phyloP scores from a whole-genome alignment of 2,888 invertebrate genomes.

The Electrophaes corylata region DNA sequence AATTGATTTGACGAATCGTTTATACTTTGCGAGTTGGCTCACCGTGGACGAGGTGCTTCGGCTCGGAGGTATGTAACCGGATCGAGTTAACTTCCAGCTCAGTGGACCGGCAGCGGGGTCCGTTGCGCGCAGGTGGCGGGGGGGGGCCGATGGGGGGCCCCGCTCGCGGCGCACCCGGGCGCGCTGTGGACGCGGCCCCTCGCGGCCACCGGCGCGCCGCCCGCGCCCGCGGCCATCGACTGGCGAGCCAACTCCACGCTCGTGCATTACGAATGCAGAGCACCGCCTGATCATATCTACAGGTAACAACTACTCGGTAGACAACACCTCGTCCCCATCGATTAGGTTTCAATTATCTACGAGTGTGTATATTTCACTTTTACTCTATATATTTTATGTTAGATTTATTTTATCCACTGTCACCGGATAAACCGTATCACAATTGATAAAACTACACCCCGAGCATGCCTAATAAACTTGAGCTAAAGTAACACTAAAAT shows the following conservation, averaged over 20 bases:
- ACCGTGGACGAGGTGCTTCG: background rate
- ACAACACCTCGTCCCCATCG: background rate
- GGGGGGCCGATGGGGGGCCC: conserved; percentile 88
- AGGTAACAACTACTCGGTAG: conserved; percentile 48
- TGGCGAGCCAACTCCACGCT: conserved; percentile 59
- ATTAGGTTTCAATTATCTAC: too few species aligned
- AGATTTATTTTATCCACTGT: too few species aligned
- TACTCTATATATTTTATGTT: too few species aligned
- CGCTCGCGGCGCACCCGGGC: conserved; percentile 89
- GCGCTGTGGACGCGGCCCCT: conserved; percentile 90
- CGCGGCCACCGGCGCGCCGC: conserved; percentile 63
- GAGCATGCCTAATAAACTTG: too few species aligned
- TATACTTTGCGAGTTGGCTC: too few species aligned
- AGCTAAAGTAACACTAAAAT: too few species aligned
- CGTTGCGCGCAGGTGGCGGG: conserved; percentile 72
- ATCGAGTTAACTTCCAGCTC: conserved; percentile 35
- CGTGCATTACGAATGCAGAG: conserved; percentile 65
- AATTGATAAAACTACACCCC: too few species aligned
- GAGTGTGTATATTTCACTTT: too few species aligned
- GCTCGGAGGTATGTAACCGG: background rate
- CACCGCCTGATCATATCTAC: conserved; percentile 65
- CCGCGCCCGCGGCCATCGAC: conserved; percentile 52
- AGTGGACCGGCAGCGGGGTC: conserved; percentile 53
- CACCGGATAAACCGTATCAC: too few species aligned
- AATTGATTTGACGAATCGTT: too few species aligned